Evolutionary conservation across 2,888 invertebrate genomes (phyloP), one percentile per base, ranked within the genome.

Genomic region (Dicyrtoma fusca): DNA sequence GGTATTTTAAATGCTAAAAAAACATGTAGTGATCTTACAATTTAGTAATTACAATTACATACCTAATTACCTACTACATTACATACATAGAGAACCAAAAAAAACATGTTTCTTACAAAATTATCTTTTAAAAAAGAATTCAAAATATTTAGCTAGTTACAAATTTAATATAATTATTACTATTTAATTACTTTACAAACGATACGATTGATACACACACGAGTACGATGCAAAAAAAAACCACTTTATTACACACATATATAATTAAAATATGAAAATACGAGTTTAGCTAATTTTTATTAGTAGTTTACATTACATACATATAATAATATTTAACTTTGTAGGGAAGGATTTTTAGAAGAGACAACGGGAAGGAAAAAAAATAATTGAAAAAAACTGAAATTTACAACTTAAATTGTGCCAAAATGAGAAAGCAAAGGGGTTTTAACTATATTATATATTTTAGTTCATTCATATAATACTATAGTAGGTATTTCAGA

Each of bases 401-500:
- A 25, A 45, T 49, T 44, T 49, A 42, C 23, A 44, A 44, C 14
- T 47, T 64, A 19, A 64, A 44, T 59, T 68, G 68, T 68, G 68
- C 68, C 68, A 68, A 68, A 68, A 68, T 68, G 59, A 68, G 68
- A 59, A 68, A 55, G 68, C 55, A 68, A 68, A 57, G 57, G 68
- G 68, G 68, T 53, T 63, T 66, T 25, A 64, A 23, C 61, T 61
- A 57, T n/a, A 57, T 19, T 42, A 34, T 53, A 2, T 53, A 19
- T 53, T 53, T 53, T 59, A 59, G 59, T 59, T 59, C 26, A 59
- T 26, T 25, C 25, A 17, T 57, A 57, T 53, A n/a, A 14, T 14
- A 23, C 19, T 51, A 51, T 51, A 51, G 17, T 51, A 19, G 1
- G 51, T 44, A 51, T 51, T 13, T 13, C 21, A 51, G 19, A 51